Evolutionary conservation across 2,113 vertebrate genomes (phyloP).

Genomic region (Colaptes auratus): DNA sequence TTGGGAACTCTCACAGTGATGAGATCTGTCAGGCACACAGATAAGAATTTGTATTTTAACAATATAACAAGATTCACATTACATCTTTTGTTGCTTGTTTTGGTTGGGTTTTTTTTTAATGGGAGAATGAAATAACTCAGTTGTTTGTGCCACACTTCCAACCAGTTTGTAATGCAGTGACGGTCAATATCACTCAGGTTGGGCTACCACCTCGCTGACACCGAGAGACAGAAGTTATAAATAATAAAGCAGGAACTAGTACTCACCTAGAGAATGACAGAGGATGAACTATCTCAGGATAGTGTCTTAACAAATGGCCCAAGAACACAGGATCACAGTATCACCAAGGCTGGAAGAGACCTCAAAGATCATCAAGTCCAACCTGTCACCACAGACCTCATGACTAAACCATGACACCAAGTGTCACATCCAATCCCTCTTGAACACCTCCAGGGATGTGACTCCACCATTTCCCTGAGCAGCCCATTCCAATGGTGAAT

Average conservation of each 20-base stretch:
- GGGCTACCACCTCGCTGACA: neutral
- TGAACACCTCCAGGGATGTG: too few species aligned
- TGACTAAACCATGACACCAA: too few species aligned
- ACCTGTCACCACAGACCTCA: too few species aligned
- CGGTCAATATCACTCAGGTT: neutral
- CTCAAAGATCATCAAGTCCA: too few species aligned
- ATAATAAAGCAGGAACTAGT: neutral
- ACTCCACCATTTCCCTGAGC: too few species aligned
- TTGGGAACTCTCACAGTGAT: conserved; percentile 62
- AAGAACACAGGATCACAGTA: neutral
- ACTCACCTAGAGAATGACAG: neutral
- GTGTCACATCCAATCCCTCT: too few species aligned
- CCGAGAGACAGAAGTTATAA: neutral
- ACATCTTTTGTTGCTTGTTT: neutral
- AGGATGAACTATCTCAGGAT: neutral
- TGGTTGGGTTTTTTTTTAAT: conserved; percentile 8
- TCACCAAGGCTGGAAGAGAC: too few species aligned
- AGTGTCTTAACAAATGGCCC: neutral
- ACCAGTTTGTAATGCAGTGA: neutral
- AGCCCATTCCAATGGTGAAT: too few species aligned
- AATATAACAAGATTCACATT: conserved; percentile 44
- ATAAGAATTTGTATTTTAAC: conserved; percentile 70
- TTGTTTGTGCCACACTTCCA: neutral
- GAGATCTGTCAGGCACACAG: conserved; percentile 67
- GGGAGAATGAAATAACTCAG: conserved; percentile 41